Base-by-base conservation (phyloP, 53 echinoderm and acorn worm species). In the Temnopleurus reevesii region DNA sequence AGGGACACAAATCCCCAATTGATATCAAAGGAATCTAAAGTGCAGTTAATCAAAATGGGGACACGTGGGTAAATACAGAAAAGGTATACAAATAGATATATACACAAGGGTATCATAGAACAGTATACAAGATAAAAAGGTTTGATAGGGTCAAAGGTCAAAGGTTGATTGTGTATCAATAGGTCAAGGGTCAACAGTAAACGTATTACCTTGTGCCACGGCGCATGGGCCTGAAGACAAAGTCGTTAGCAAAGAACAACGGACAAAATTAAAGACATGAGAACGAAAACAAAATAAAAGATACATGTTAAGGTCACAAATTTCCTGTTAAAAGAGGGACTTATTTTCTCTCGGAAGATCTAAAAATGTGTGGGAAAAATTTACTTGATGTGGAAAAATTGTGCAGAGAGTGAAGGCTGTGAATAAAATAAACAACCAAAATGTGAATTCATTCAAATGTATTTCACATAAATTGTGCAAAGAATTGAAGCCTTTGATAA, bases 151-250 rank as follows among this genome's bases (percentile, higher is more conserved):
- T 83, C 83, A 83, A 83, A 83, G 83, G 83, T 82, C 55, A 82
- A 18, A 81, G 81, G 84, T 84, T 18, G 18, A 43, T 85, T 44
- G 9, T 55, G 29, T 71, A 71, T 86, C 61, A 44, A 46, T 4
- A 58, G 85, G 60, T 59, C 85, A 85, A 60, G 60, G 85, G 59
- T 85, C 85, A 85, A 85, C 59, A 60, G 18, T 60, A 8, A 44
- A 43, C 25, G 60, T 49, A 85, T 85, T 85, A 85, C 85, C 88
- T 71, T 87, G 88, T 87, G 88, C 88, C 88, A 87, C 71, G 88
- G 88, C 43, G 88, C 88, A 55, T 87, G 88, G 88, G 88, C 71
- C 88, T 87, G 53, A 28, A 85, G 85, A 85, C 60, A 59, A 85
- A 85, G 45, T 64, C 53, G 88, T 87, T 87, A 87, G 88, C 81